Evolutionary conservation across 2,888 invertebrate species (phyloP).

Genomic region (Coelogynopora nodosa): DNA sequence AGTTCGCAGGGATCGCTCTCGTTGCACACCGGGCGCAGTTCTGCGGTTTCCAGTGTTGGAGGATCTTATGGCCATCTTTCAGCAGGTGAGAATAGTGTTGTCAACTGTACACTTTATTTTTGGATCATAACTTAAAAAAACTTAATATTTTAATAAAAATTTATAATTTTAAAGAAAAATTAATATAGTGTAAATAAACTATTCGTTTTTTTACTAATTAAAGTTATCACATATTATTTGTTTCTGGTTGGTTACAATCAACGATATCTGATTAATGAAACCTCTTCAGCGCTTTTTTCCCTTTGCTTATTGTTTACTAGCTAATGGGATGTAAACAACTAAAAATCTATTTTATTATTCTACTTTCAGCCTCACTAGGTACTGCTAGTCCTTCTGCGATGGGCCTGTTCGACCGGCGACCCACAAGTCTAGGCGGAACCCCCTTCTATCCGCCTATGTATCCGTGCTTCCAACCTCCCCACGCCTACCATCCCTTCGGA

Average conservation of each 20-base stretch:
- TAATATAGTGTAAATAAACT: too few relatives aligned
- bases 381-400: not conserved
- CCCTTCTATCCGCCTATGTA: slow-evolving; percentile 1
- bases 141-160: not conserved
- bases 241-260: too few relatives aligned
- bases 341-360: too few relatives aligned
- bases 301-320: too few relatives aligned
- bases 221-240: too few relatives aligned
- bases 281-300: too few relatives aligned
- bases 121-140: too few relatives aligned
- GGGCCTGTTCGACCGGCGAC: not conserved
- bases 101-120: too few relatives aligned
- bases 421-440: not conserved
- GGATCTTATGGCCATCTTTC: slow-evolving; percentile 94
- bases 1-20: slow-evolving; percentile 82
- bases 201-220: too few relatives aligned
- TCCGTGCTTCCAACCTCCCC: not conserved
- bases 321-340: too few relatives aligned
- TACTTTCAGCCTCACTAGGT: not conserved
- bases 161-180: slow-evolving; percentile 29
- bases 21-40: slow-evolving; percentile 66
- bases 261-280: too few relatives aligned
- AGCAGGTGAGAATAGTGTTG: slow-evolving; percentile 73
- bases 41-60: slow-evolving; percentile 65
- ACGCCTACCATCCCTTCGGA: not conserved